These are phyloP conservation scores for Deilephila porcellus DNA, from an alignment of 2,888 invertebrate genomes.

Conservation along the genomic window DNA sequence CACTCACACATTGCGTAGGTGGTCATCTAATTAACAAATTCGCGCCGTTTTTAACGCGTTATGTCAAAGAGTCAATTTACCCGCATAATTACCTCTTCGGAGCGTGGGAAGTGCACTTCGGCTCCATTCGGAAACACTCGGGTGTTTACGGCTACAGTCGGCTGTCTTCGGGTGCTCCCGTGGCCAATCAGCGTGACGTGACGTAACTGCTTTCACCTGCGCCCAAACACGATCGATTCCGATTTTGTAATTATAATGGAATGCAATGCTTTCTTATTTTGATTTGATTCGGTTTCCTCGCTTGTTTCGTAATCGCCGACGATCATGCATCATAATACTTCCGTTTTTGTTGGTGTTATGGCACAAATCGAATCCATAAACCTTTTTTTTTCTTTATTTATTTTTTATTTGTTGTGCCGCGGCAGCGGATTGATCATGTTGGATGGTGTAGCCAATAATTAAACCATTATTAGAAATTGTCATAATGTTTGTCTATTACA, in stretches of 20 bases:
- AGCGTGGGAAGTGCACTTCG: conserved; percentile 24
- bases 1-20: conserved; percentile 34
- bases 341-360: conserved; percentile 59
- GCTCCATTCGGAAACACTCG: conserved; percentile 36
- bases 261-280: conserved; percentile 79
- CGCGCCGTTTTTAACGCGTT: conserved; percentile 25
- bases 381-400: conserved; percentile 5
- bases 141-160: conserved; percentile 36
- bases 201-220: conserved; percentile 78
- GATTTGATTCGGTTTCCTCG: conserved; percentile 70
- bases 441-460: not conserved
- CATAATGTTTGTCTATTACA: too few species aligned
- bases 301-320: conserved; percentile 59
- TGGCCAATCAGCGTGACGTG: conserved; percentile 54
- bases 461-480: too few species aligned
- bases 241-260: conserved; percentile 77
- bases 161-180: conserved; percentile 41
- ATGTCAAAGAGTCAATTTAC: conserved; percentile 19
- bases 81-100: not conserved
- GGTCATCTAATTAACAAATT: conserved; percentile 37
- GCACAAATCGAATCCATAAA: conserved; percentile 32
- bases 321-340: conserved; percentile 62
- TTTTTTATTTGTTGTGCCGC: conserved; percentile 11
- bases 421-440: not conserved
- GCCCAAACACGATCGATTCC: conserved; percentile 59